These are phyloP conservation scores for Cottus gobio DNA, from an alignment of 2,113 vertebrate species.

Conservation along the genomic window DNA sequence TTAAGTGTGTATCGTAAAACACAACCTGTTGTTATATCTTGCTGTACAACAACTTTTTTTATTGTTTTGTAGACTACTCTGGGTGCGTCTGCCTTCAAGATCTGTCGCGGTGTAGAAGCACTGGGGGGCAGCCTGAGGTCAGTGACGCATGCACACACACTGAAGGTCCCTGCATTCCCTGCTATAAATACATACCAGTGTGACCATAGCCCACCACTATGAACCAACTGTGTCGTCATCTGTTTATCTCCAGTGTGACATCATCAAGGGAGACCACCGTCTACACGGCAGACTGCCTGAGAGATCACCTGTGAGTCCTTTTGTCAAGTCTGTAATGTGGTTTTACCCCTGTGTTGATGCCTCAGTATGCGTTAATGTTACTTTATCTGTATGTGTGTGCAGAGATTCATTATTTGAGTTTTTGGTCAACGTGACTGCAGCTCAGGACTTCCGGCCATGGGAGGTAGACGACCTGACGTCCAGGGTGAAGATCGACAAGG, in stretches of 20 bases:
- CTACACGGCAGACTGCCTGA: conserved; percentile 88
- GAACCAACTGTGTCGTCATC: conserved; percentile 29
- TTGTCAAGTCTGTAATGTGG: not conserved
- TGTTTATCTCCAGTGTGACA: conserved; percentile 84
- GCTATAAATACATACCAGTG: conserved; percentile 23
- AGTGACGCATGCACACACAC: conserved; percentile 60
- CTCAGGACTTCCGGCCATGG: conserved; percentile 92
- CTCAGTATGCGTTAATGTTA: not conserved
- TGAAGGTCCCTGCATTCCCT: not conserved
- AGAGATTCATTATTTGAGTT: conserved; percentile 92
- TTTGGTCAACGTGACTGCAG: conserved; percentile 91
- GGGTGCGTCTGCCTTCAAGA: conserved; percentile 90
- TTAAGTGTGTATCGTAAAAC: not conserved
- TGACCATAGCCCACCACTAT: not conserved
- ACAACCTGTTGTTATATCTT: not conserved
- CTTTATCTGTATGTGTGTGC: conserved; percentile 13
- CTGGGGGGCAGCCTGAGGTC: conserved; percentile 91
- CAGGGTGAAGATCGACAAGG: conserved; percentile 87
- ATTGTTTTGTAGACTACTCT: conserved; percentile 88
- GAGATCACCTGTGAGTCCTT: conserved; percentile 88
- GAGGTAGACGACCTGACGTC: conserved; percentile 87
- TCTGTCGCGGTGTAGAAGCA: conserved; percentile 91
- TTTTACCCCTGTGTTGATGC: not conserved
- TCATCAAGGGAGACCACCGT: conserved; percentile 89
- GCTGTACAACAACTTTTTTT: not conserved